Conservation (phyloP, 2,113 vertebrate species). For the Notothenia rossii region DNA sequence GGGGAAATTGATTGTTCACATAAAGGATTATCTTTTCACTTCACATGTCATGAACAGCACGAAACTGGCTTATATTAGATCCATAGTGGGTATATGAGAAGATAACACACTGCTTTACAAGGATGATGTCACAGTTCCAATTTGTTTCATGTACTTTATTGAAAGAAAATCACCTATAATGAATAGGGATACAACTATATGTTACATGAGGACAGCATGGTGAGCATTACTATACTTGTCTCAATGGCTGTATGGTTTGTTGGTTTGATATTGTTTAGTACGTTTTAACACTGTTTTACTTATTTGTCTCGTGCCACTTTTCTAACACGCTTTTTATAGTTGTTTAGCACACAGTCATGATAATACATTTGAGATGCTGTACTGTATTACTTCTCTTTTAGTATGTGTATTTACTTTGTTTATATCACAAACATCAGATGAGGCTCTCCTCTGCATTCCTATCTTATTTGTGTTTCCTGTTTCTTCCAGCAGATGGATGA, state of each 20-base stretch:
- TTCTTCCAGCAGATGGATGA: slow-evolving; percentile 37
- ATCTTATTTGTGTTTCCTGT: background rate
- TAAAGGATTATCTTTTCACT: background rate
- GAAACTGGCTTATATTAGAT: background rate
- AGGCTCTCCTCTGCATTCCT: background rate
- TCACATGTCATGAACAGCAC: background rate
- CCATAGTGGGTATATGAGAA: background rate
- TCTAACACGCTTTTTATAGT: background rate
- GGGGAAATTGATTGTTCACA: background rate
- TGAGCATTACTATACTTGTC: background rate
- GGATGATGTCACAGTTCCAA: background rate
- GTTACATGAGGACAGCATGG: background rate
- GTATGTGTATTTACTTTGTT: background rate
- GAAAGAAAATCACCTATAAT: background rate
- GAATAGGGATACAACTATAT: background rate
- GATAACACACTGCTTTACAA: background rate
- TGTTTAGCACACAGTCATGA: background rate
- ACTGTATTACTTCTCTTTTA: background rate
- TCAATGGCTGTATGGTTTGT: background rate
- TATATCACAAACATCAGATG: background rate
- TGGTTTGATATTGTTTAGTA: background rate
- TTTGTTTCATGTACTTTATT: background rate
- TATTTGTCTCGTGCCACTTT: background rate
- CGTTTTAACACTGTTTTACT: background rate
- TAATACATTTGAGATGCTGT: background rate